Evolutionary conservation across 2,888 invertebrate species (phyloP), one percentile per base, ranked within the genome.

Genomic region (Drosophila basisetae): DNA sequence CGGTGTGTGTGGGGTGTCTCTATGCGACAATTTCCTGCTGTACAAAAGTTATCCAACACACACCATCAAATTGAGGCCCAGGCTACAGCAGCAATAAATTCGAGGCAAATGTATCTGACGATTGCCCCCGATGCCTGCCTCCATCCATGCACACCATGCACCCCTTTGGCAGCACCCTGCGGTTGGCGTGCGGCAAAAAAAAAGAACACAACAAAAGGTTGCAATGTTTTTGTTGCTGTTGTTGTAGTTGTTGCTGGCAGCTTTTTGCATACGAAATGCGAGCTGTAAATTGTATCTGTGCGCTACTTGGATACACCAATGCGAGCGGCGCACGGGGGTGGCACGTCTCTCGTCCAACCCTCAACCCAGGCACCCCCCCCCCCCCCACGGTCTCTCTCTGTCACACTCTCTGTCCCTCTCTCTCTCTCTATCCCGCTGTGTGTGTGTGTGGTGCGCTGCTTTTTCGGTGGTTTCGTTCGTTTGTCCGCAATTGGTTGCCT

Each of bases 401-500:
- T 47, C 47, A 4, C 9, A 16, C 47, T 16, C 22, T 16, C 7
- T 22, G 16, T 47, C 22, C 25, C 6, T 10, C n/a, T 11, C 31
- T 28, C 31, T 22, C 68, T 35, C 37, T 37, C 63, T 31, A 16
- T 22, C 22, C 33, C 33, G 16, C 13, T 71, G 41, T 78, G 39
- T 41, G 39, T 39, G 75, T 18, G 52, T 58, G 53, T 66, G 53
- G 50, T 68, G 54, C 75, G 68, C 69, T 70, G 68, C 31, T 88
- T 79, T 84, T 86, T 91, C 82, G 91, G 91, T 86, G 91, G 91
- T 92, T 91, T 79, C 82, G 65, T 79, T 92, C 91, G 93, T 93
- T 92, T 93, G 91, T 90, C 93, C 93, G 90, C 93, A 91, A 92
- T 92, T 89, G 92, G 92, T 92, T 91, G 90, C 91, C 92, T 89